Evolutionary conservation across 1,140 invertebrate species (phyloP), one percentile per base, ranked within the genome.

Genomic region (Acromyrmex echinatior): DNA sequence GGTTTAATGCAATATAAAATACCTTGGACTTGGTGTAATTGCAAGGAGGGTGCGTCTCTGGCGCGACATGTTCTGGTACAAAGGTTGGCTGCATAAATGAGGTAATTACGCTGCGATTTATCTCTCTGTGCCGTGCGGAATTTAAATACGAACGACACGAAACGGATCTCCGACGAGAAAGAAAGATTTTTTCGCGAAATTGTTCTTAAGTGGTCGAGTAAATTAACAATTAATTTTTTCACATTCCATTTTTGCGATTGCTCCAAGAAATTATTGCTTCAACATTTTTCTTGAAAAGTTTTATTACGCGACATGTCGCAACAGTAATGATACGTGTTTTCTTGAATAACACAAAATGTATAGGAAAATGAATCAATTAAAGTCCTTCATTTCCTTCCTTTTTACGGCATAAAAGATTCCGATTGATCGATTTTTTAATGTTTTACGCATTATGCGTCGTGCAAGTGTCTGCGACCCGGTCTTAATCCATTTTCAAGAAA

Each of bases 111-210:
- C 25, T 14, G 73, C 49, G 60, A 85, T 85, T 85, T 76, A 77
- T 85, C 71, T 39, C 25, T 49, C n/a, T 56, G 71, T 25, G 65
- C 31, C 51, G 25, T 56, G 28, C 14, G 14, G 66, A 68, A 86
- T 80, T 86, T 86, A 80, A 86, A 80, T 86, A 70, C 21, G 51
- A 80, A 70, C 74, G 63, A 86, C 76, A 39, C 28, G 77, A 49
- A 60, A 80, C 35, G 31, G 21, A 31, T 31, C 21, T 35, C 14
- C 16, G 5, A 63, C 60, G 25, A 5, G 49, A 31, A 71, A 60
- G 16, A 18, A 81, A 68, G 10, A 2, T 21, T 62, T 45, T 82
- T 82, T 74, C 25, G 35, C 21, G 14, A n/a, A 10, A 45, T n/a
- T 51, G 12, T 21, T 70, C 9, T 53, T 51, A 70, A 70, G 21